Evolutionary conservation across 2,113 vertebrate species (phyloP).

Genomic region (Noturus placidus): DNA sequence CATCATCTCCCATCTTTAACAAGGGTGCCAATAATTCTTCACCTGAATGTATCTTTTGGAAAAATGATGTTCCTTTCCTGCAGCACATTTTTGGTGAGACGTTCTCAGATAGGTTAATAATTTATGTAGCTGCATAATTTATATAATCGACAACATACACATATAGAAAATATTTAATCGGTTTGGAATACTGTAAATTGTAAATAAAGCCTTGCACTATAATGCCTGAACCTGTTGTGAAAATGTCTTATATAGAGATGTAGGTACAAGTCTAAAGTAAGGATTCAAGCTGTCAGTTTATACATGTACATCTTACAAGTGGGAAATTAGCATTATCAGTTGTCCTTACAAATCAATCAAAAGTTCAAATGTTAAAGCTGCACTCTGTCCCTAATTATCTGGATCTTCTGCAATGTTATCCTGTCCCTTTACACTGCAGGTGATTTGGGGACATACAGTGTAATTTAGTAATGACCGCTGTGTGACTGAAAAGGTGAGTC

Average conservation of each 20-base stretch:
- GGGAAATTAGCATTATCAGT: not conserved
- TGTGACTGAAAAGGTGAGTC: constrained; percentile 38
- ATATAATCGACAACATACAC: not conserved
- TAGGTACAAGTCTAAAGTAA: not conserved
- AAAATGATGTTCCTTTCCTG: not conserved
- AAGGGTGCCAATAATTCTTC: not conserved
- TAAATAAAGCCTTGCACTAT: not conserved
- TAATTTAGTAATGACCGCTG: constrained; percentile 40
- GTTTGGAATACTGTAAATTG: not conserved
- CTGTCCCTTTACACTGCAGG: constrained; percentile 26
- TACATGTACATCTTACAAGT: not conserved
- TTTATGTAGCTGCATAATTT: not conserved
- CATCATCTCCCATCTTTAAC: not conserved
- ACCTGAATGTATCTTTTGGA: not conserved
- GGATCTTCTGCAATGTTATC: not conserved
- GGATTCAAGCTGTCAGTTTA: not conserved
- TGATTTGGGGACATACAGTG: constrained; percentile 19
- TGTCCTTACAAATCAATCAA: not conserved
- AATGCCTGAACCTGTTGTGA: not conserved
- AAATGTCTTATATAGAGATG: not conserved
- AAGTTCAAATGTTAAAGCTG: not conserved
- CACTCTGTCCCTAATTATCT: not conserved
- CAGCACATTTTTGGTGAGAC: not conserved
- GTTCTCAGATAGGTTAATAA: not conserved
- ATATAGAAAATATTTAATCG: not conserved